phyloP scores from a whole-genome alignment of 2,113 vertebrate genomes.

The Herpailurus yagouaroundi region DNA sequence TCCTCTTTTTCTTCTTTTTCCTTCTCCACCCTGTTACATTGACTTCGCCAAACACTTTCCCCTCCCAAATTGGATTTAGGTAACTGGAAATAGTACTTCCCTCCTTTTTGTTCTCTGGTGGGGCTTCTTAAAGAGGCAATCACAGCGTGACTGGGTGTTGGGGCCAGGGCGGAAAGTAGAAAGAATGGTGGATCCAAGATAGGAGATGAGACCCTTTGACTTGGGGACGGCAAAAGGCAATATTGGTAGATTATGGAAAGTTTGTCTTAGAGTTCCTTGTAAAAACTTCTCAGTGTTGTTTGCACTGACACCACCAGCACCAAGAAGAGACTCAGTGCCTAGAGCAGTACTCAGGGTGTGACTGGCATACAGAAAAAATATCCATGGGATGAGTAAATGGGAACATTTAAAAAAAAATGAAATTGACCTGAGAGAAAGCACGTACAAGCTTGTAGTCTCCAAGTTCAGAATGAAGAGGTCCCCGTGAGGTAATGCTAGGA shows the following conservation, averaged over 20 bases:
- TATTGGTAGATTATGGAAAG: not conserved
- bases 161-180: not conserved
- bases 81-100: not conserved
- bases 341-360: not conserved
- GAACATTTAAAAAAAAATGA: not conserved
- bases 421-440: not conserved
- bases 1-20: not conserved
- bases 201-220: not conserved
- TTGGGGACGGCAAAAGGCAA: not conserved
- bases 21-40: not conserved
- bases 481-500: not conserved
- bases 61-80: not conserved
- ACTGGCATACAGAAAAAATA: not conserved
- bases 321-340: not conserved
- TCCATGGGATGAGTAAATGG: not conserved
- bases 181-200: not conserved
- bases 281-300: not conserved
- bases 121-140: not conserved
- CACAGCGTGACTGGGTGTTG: not conserved
- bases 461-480: not conserved
- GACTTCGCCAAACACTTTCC: not conserved
- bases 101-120: not conserved
- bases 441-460: not conserved
- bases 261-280: not conserved
- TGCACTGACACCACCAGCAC: not conserved